Evolutionary conservation across 2,888 invertebrate genomes (phyloP), one percentile per base, ranked within the genome.

Genomic region (Calameuta pallipes): DNA sequence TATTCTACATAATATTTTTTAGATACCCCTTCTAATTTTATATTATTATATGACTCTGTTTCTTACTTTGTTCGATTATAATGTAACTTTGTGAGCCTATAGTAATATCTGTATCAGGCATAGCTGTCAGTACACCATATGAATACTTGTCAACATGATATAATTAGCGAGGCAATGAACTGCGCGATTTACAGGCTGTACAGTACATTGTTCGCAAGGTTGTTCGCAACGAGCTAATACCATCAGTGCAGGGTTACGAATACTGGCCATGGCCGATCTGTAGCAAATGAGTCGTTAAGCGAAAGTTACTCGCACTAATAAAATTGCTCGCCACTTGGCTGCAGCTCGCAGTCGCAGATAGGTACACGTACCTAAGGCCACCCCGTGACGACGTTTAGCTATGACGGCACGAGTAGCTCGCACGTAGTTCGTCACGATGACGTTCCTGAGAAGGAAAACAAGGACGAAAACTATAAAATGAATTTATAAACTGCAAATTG

Each of bases 241-340:
- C 23, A 23, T 56, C 9, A 23, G 56, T 56, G 56, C 56, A 56
- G 56, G 23, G 33, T 23, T 71, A 71, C 23, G 31, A 31, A 15
- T 71, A 71, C 71, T 11, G 71, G 31, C 71, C 71, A 13, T 9
- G 71, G 71, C 34, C 71, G 71, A 34, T 71, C 33, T 31, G 33
- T 31, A 71, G 71, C 71, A 71, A 71, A 71, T 71, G 31, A 71
- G 71, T 33, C 71, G 71, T 71, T 71, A 71, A 71, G 31, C 71
- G 71, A 71, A 71, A 71, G 71, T 71, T 71, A 71, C 71, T 71
- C 23, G 74, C 37, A 34, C 74, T 15, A 74, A 74, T 74, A 74
- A 74, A 74, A n/a, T 74, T 9, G 74, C 23, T 23, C 74, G 35
- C 35, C 23, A 30, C 35, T 74, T 74, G 74, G 74, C 74, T n/a